phyloP scores from a whole-genome alignment of 1,140 invertebrate genomes.

The Bombyx mandarina region DNA sequence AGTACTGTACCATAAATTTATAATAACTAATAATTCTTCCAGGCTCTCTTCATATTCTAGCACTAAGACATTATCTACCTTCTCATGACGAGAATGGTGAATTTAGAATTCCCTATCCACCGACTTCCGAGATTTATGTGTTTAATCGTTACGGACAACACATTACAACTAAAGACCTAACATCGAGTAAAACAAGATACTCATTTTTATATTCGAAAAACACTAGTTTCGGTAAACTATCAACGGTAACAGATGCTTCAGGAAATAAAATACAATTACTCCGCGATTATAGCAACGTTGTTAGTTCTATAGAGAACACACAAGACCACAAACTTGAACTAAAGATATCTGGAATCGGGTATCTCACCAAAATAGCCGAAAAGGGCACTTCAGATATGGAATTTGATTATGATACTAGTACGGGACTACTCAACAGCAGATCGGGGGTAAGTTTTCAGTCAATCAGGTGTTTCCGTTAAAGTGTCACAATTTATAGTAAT shows the following conservation, averaged over 20 bases:
- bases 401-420: conserved; percentile 87
- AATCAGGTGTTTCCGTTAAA: conserved; percentile 14
- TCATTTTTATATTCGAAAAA: conserved; percentile 97
- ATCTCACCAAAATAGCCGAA: conserved; percentile 85
- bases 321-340: conserved; percentile 93
- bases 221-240: conserved; percentile 94
- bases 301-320: conserved; percentile 94
- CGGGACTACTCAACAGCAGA: conserved; percentile 84
- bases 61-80: conserved; percentile 91
- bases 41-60: conserved; percentile 88
- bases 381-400: conserved; percentile 86
- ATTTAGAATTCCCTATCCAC: conserved; percentile 93
- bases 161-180: conserved; percentile 91
- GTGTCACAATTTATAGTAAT: conserved; percentile 11
- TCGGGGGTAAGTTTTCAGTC: conserved; percentile 74
- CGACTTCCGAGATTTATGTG: conserved; percentile 92
- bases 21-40: conserved; percentile 17
- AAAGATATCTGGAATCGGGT: conserved; percentile 86
- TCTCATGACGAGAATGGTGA: conserved; percentile 90
- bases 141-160: conserved; percentile 97
- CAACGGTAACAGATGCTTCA: conserved; percentile 91
- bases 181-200: conserved; percentile 92
- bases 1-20: background rate
- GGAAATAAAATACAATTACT: conserved; percentile 94
- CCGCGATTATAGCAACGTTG: conserved; percentile 90